Conservation (phyloP, 2,113 vertebrate genomes). For the Sapajus apella region DNA sequence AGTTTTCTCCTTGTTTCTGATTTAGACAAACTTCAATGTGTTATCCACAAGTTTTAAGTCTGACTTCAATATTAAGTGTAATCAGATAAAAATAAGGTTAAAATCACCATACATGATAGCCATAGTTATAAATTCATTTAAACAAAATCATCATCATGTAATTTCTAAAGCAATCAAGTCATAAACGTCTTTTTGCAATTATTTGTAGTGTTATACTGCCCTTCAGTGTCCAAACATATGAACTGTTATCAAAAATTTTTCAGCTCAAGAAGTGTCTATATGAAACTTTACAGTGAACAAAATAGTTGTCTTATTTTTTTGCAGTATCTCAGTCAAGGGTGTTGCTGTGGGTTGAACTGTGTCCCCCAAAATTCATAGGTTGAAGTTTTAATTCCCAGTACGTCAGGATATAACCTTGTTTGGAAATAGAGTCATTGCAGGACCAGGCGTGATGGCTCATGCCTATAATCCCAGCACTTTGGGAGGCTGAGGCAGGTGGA, state of each 20-base stretch:
- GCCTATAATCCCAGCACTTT: no score
- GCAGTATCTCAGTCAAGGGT: neutral
- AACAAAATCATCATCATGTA: neutral
- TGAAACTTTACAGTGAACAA: neutral
- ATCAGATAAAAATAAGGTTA: neutral
- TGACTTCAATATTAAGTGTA: neutral
- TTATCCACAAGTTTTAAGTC: neutral
- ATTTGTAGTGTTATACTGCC: slow-evolving; percentile 65
- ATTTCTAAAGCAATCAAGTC: neutral
- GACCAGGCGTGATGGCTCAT: no score
- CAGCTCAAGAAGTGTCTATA: neutral
- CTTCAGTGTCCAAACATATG: slow-evolving; percentile 65
- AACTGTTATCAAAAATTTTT: neutral
- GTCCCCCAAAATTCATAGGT: neutral
- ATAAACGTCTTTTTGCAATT: neutral
- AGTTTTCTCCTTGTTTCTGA: neutral
- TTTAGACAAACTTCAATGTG: neutral
- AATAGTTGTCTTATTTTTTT: neutral
- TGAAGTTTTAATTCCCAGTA: neutral
- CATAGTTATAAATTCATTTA: neutral
- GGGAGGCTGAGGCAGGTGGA: no score
- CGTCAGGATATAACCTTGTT: neutral
- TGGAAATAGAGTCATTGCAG: neutral
- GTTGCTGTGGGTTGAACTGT: neutral
- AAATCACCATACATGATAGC: neutral